phyloP scores from a whole-genome alignment of 2,888 invertebrate genomes.

The Brenthis daphne region DNA sequence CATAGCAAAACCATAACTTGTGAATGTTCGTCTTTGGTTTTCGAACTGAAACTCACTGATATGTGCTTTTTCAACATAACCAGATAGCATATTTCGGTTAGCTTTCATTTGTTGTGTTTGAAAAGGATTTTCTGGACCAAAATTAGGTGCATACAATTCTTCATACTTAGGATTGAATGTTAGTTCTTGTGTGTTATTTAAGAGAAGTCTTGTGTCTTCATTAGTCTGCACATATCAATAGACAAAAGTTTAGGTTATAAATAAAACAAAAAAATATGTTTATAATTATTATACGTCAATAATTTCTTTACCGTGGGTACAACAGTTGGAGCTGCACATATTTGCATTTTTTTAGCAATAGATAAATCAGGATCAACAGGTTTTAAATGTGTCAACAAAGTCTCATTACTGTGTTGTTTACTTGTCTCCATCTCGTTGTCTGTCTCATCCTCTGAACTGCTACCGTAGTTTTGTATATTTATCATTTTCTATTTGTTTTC shows the following conservation, averaged over 20 bases:
- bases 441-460: slow-evolving; percentile 87
- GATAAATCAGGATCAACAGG: slow-evolving; percentile 82
- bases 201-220: slow-evolving; percentile 85
- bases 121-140: slow-evolving; percentile 96
- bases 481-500: slow-evolving; percentile 78
- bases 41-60: slow-evolving; percentile 99
- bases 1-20: slow-evolving; percentile 96
- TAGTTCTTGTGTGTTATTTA: slow-evolving; percentile 93
- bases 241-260: slow-evolving; percentile 9
- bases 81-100: slow-evolving; percentile 94
- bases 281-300: not conserved
- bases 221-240: slow-evolving; percentile 81
- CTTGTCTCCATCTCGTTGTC: slow-evolving; percentile 68
- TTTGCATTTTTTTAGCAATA: slow-evolving; percentile 83
- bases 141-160: slow-evolving; percentile 94
- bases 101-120: slow-evolving; percentile 95
- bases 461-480: slow-evolving; percentile 88
- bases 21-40: slow-evolving; percentile 96
- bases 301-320: slow-evolving; percentile 85
- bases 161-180: slow-evolving; percentile 96
- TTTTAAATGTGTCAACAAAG: slow-evolving; percentile 77
- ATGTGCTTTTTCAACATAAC: slow-evolving; percentile 97
- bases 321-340: slow-evolving; percentile 92
- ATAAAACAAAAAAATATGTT: not conserved
- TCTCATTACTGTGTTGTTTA: slow-evolving; percentile 66